These are phyloP conservation scores for Oscheius sp. DNA, from an alignment of 2,888 invertebrate species.

Conservation along the genomic window DNA sequence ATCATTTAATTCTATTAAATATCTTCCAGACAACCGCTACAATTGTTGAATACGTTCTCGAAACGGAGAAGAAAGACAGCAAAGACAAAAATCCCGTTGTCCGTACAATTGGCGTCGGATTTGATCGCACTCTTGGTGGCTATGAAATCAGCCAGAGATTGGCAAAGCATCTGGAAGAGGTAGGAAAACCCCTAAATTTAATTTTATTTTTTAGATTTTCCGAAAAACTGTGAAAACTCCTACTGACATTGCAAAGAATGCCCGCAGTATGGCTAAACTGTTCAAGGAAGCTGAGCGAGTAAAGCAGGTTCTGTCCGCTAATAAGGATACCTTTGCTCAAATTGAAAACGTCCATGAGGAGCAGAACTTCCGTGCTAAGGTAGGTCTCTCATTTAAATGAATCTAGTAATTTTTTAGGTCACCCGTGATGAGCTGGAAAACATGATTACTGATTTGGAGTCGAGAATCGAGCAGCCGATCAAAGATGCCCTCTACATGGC, in stretches of 20 bases:
- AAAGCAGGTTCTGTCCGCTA: conserved; percentile 97
- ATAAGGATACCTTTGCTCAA: conserved; percentile 90
- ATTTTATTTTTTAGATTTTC: conserved; percentile 43
- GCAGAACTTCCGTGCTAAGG: conserved; percentile 82
- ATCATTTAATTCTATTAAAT: no score
- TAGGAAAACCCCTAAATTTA: conserved; percentile 74
- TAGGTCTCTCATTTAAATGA: no score
- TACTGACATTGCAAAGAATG: conserved; percentile 76
- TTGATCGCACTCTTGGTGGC: conserved; percentile 89
- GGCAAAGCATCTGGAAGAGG: conserved; percentile 50
- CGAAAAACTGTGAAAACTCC: conserved; percentile 54
- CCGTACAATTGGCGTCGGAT: conserved; percentile 83
- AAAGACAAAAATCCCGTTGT: conserved; percentile 59
- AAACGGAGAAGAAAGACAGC: conserved; percentile 44
- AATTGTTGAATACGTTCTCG: conserved; percentile 53
- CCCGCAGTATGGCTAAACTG: conserved; percentile 91
- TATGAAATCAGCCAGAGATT: conserved; percentile 90
- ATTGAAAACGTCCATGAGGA: conserved; percentile 95
- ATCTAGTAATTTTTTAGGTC: conserved; percentile 75
- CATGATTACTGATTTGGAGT: conserved; percentile 85
- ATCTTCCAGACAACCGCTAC: conserved; percentile 50
- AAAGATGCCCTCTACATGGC: conserved; percentile 85
- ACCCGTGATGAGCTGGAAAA: conserved; percentile 88
- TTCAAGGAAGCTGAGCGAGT: conserved; percentile 94
- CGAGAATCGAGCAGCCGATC: conserved; percentile 83